Base-by-base conservation (phyloP, 2,113 vertebrate genomes). In the Grallaria varia region DNA sequence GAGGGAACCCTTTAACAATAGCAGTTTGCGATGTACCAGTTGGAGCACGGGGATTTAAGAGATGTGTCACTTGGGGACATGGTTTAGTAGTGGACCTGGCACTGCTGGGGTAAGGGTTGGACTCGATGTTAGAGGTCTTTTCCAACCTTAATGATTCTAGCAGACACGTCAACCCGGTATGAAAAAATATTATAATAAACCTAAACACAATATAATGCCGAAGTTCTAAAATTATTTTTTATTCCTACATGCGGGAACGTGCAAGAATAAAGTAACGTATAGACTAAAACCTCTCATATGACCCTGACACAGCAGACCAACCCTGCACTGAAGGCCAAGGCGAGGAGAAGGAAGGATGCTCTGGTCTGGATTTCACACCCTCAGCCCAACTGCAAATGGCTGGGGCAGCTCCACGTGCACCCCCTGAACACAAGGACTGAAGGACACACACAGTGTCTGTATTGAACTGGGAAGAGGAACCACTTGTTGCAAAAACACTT, bases 171-270 rank as follows among this genome's bases (percentile, higher is more conserved):
- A 76, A 2, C 5, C 21, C 66, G 30, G 13, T 10, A 58, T 19
- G n/a, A 42, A 3, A 6, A 31, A 45, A 10, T n/a, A 45, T 19
- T 50, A 33, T 14, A 31, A 4, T 7, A 72, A 59, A 87, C 31
- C 33, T 27, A 25, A 8, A 45, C 9, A 47, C 6, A 56, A 44
- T 3, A 39, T 2, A 44, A 22, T 9, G 30, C 21, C 47, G 19
- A 42, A 50, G 1, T 44, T 68, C 23, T 44, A 73, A 53, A 85
- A 35, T 4, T 10, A 31, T 37, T 35, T 71, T 74, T 33, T 9
- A 71, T 47, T 78, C 30, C 44, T 33, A 5, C 4, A 1, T 0
- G 4, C 9, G 50, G 50, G 27, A 55, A 45, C 0, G 3, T 9
- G 23, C 56, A 82, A 79, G 52, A 74, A 33, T 25, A 28, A 82